Conservation (phyloP, 2,113 vertebrate species). For the Saguinus imperator region DNA sequence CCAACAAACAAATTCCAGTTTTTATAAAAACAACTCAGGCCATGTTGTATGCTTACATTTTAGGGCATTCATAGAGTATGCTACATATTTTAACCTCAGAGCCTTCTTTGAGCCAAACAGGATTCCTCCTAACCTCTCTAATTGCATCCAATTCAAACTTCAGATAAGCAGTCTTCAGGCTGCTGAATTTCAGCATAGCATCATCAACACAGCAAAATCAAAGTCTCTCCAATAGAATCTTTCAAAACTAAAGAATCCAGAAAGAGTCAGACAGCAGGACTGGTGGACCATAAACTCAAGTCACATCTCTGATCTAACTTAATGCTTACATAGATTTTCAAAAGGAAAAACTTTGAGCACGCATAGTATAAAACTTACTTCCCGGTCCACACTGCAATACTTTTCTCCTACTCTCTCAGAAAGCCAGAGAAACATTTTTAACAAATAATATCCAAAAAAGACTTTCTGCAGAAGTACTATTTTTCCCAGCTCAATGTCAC, state of each 20-base stretch:
- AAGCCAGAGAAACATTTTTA: slow-evolving; percentile 29
- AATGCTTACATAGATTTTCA: slow-evolving; percentile 1
- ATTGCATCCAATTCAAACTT: not conserved
- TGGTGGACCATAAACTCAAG: not conserved
- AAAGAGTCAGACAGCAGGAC: not conserved
- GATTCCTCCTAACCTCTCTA: not conserved
- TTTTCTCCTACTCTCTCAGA: not conserved
- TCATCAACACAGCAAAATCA: not conserved
- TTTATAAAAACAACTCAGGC: not conserved
- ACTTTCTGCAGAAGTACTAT: slow-evolving; percentile 53
- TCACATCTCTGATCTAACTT: not conserved
- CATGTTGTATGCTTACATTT: not conserved
- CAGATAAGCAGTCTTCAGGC: not conserved
- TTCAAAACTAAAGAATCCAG: not conserved
- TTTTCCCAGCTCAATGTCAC: slow-evolving; percentile 65
- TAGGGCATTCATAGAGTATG: not conserved
- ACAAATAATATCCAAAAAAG: slow-evolving; percentile 64
- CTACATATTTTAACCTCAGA: not conserved
- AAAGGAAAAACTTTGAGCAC: not conserved
- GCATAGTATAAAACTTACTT: not conserved
- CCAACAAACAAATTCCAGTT: not conserved
- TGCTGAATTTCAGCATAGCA: not conserved
- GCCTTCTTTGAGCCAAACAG: not conserved
- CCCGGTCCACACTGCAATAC: not conserved
- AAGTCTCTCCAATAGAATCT: not conserved